These are phyloP conservation scores for Stratiolaelaps scimitus DNA, from an alignment of 1,140 invertebrate genomes.

Conservation along the genomic window DNA sequence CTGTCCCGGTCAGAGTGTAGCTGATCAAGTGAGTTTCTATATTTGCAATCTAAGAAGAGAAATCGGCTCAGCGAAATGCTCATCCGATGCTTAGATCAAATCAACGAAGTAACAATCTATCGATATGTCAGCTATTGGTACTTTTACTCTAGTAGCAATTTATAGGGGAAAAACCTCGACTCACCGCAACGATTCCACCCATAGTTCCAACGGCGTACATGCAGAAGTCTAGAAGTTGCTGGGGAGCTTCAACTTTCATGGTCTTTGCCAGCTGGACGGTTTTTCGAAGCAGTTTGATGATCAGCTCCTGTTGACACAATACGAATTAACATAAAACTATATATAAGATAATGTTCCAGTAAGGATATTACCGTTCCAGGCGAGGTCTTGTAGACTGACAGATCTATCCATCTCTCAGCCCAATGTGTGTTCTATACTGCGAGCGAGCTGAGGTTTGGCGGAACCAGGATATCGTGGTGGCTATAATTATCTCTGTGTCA, in stretches of 20 bases:
- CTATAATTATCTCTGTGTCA: no score
- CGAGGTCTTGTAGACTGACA: no score
- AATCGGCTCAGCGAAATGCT: no score
- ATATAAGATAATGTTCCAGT: neutral
- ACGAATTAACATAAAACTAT: neutral
- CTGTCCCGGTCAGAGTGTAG: no score
- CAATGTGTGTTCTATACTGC: no score
- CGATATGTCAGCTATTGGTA: neutral
- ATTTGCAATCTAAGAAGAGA: no score
- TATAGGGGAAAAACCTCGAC: constrained; percentile 29
- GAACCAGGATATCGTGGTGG: no score
- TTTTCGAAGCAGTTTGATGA: constrained; percentile 36
- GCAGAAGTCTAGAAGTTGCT: constrained; percentile 37
- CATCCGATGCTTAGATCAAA: neutral
- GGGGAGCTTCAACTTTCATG: constrained; percentile 37
- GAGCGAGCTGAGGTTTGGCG: no score
- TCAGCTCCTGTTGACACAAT: constrained; percentile 32
- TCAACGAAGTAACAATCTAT: constrained; percentile 21
- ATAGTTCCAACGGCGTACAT: constrained; percentile 38
- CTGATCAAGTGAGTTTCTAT: no score
- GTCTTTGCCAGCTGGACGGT: constrained; percentile 36
- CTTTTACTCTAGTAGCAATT: no score
- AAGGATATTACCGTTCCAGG: no score
- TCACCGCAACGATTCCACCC: constrained; percentile 38
- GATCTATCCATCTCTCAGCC: no score